These are phyloP conservation scores for Pemphigus obesinymphae DNA, from an alignment of 1,140 invertebrate genomes.

Conservation along the genomic window DNA sequence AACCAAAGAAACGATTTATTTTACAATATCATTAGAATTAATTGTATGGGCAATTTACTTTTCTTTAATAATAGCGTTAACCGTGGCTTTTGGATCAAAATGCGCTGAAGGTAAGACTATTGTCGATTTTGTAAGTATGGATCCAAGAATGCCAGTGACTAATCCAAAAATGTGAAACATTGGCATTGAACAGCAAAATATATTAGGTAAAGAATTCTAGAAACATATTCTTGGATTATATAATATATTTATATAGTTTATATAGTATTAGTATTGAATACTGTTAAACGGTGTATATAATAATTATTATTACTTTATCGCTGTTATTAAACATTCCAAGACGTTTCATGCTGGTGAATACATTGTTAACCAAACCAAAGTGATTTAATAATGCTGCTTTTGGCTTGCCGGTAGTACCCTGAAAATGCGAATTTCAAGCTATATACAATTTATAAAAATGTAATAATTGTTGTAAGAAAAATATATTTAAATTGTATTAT, in stretches of 20 bases:
- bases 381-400: slow-evolving; percentile 84
- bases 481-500: too few relatives aligned
- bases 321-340: neutral
- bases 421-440: slow-evolving; percentile 43
- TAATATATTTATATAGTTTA: too few relatives aligned
- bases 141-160: slow-evolving; percentile 61
- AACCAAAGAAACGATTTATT: too few relatives aligned
- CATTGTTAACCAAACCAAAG: slow-evolving; percentile 80
- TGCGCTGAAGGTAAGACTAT: slow-evolving; percentile 64
- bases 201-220: slow-evolving; percentile 45
- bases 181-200: slow-evolving; percentile 75
- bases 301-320: neutral
- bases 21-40: too few relatives aligned
- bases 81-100: slow-evolving; percentile 65
- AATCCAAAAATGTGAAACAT: slow-evolving; percentile 89
- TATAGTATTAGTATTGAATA: too few relatives aligned
- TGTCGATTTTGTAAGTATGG: slow-evolving; percentile 62
- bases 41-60: too few relatives aligned
- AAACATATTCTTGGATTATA: neutral
- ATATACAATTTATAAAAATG: too few relatives aligned
- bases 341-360: slow-evolving; percentile 52
- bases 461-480: too few relatives aligned
- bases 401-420: slow-evolving; percentile 79
- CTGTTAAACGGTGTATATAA: too few relatives aligned
- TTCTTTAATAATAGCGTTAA: slow-evolving; percentile 65